Base-by-base conservation (phyloP, 2,797 vertebrate genomes). In the Heteromormyrus szaboi region DNA sequence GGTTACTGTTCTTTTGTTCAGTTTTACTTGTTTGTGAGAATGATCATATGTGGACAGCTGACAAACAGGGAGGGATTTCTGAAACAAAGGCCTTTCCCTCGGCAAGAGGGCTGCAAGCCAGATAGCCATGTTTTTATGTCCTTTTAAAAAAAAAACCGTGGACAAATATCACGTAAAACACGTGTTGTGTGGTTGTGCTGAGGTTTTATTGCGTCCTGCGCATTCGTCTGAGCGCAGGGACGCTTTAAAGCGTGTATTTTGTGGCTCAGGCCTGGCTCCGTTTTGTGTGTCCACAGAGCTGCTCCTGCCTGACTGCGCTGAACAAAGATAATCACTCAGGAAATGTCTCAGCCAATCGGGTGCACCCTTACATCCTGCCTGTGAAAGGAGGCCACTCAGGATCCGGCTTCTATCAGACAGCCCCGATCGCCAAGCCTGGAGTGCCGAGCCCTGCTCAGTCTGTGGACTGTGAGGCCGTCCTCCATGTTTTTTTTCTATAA, bases 401-500 rank as follows among this genome's bases (percentile, higher is more conserved):
- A 96, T 91, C 90, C 91, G 94, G 95, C 97, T 98, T 96, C 94
- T 95, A 98, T 97, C 94, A 91, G 95, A 95, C 95, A 96, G 96
- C 88, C 94, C 95, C 95, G 97, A 97, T 97, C 95, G 96, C 97
- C 96, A 96, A 96, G 97, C 97, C 95, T 96, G 95, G 96, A 97
- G 97, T 98, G 97, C 97, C 96, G 97, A 97, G 97, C 97, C 97
- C 95, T 97, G 97, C 94, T 92, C 94, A 94, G 93, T 96, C 95
- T 98, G 97, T 98, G 97, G 96, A 96, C 97, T 86, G 48, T 97
- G 97, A 97, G 96, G 96, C 97, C 97, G 97, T 98, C 98, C 98
- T 99, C 98, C 98, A 99, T 99, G 98, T 99, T 99, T 98, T 99
- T 99, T 99, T 98, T 62, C 85, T 98, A 97, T 97, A 99, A 99